Base-by-base conservation (phyloP, 2,113 vertebrate genomes). In the Anarrhichthys ocellatus region DNA sequence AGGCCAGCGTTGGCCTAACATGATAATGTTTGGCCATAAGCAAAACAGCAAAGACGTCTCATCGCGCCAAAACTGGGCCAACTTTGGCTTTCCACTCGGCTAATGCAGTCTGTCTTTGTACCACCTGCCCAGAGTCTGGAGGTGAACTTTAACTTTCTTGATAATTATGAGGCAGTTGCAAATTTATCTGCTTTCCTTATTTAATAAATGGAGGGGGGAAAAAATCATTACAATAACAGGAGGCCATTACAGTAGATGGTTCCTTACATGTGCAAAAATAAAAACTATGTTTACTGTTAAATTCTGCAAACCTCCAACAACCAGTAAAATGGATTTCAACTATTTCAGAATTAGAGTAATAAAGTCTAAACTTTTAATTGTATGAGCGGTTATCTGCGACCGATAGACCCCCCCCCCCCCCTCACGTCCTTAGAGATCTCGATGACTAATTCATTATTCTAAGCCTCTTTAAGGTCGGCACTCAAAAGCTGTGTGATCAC, bases 401-500 rank as follows among this genome's bases (percentile, higher is more conserved):
- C 54, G 89, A 88, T 88, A 80, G 84, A 77, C 72, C 69, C 34
- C 34, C 3, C 32, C 32, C 3, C 58, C 85, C 86, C 87, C 79
- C 63, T 66, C 27, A 1, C 14, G 62, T 91, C 92, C 87, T 91
- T 50, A 4, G 87, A 91, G 88, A 92, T 88, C 73, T 85, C 77
- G 11, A 62, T 89, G 79, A 89, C 89, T 85, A 84, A 89, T 91
- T 92, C 87, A 89, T 88, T 86, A 84, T 80, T 78, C 73, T 73
- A 83, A 89, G 80, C 82, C 78, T 85, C 82, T 91, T 89, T 82
- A 82, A 88, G 88, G 86, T 80, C 84, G 83, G 81, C 74, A 74
- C 76, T 91, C 86, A 66, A 65, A 87, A 22, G 75, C 83, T 29
- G 78, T 61, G 78, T 73, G 90, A 91, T 90, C 79, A 75, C 81